Evolutionary conservation across 2,797 vertebrate genomes (phyloP).

Genomic region (Gobio occitaniae): DNA sequence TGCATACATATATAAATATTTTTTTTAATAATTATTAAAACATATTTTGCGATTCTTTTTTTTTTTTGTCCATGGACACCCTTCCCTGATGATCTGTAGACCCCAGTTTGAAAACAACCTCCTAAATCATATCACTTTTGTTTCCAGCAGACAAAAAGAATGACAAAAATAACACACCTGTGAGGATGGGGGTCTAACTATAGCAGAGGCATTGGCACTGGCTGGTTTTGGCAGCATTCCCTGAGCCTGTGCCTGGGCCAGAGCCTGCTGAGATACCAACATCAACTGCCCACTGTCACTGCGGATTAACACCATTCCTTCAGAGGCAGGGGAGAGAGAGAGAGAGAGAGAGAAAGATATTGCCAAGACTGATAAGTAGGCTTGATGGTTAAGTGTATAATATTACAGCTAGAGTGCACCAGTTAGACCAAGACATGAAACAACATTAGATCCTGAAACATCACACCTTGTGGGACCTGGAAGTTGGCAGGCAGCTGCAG

Average conservation of each 20-base stretch:
- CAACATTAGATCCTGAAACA: background rate
- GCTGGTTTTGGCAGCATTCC: constrained; percentile 63
- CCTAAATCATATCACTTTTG: background rate
- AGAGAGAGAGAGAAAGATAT: background rate
- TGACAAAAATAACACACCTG: constrained; percentile 66
- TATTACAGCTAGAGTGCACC: background rate
- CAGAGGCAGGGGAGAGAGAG: constrained; percentile 29
- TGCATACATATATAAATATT: background rate
- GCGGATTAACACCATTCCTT: constrained; percentile 92
- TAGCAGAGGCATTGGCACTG: constrained; percentile 41
- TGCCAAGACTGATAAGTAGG: background rate
- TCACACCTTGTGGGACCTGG: constrained; percentile 77
- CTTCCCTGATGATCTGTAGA: background rate
- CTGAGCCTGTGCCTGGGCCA: constrained; percentile 79
- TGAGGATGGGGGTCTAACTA: constrained; percentile 58
- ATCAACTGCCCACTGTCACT: constrained; percentile 93
- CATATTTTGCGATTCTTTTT: background rate
- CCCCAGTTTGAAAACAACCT: background rate
- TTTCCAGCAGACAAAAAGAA: background rate
- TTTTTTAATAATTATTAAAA: background rate
- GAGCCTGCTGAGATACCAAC: constrained; percentile 91
- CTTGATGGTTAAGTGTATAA: background rate
- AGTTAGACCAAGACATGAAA: background rate
- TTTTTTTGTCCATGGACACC: background rate
- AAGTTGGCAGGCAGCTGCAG: constrained; percentile 76